Base-by-base conservation (phyloP, 2,888 invertebrate species). In the Scaptomyza cyrtandrae region DNA sequence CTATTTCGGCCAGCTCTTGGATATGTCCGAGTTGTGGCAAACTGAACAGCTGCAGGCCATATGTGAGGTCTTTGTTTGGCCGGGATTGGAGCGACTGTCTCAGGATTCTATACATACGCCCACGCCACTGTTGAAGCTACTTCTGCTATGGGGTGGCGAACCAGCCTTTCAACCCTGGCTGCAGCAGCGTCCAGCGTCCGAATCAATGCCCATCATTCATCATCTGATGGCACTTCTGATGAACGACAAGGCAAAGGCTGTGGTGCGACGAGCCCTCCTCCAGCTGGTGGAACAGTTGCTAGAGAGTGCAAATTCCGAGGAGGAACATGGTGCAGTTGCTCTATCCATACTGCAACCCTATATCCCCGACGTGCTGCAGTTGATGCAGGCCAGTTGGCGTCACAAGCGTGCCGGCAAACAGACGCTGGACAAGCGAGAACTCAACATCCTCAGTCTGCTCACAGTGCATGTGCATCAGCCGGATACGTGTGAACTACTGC, bases 81-180 rank as follows among this genome's bases (percentile, higher is more conserved):
- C 98, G 0, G 94, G 95, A 86, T 92, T 97, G 61, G 93, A 94
- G 11, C 96, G 96, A 88, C 91, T 98, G 14, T 94, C 95, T 0
- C 93, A 94, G 49, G 98, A 98, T 90, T 96, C 97, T 10, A 95
- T 97, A 59, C 95, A 96, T 82, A 95, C 95, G 78, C 97, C 98
- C 0, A 97, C 98, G 1, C 94, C 95, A 2, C 92, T 98, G 56
- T 91, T 98, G 16, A 96, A 95, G 90, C 92, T 98, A n/a, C 93
- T 98, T 19, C 93, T 94, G 31, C 93, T 94, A 1, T 98, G 98
- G 97, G 95, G 96, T 72, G 94, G 95, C 58, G 95, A 96, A 91
- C 95, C 97, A 0, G 94, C 96, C 91, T 96, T 96, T 88, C 97
- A 96, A 89, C 89, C 93, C 27, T 92, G 97, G 45, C 92, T 98